Base-by-base conservation (phyloP, 2,797 vertebrate genomes). In the Cichlasoma orientale region DNA sequence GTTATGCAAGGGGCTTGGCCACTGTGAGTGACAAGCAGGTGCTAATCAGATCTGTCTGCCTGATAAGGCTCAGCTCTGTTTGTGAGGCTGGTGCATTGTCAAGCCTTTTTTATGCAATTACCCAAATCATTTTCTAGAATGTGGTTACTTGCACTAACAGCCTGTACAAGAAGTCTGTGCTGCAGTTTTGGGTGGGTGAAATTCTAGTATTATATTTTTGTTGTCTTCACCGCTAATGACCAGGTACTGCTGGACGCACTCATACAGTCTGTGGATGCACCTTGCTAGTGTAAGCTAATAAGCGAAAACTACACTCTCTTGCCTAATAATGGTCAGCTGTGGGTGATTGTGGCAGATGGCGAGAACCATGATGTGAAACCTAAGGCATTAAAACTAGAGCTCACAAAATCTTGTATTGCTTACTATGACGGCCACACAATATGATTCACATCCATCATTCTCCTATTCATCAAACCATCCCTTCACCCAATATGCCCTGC, bases 401-500 rank as follows among this genome's bases (percentile, higher is more conserved):
- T 5, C 18, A 47, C 41, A 72, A 78, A 82, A 68, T 33, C 53
- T 73, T 33, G 3, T 47, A 69, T 19, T 27, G 50, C 21, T 63
- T 36, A 69, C 72, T 74, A 55, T 58, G 13, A 73, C 21, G 68
- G 79, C 55, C 56, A 21, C 21, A 29, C 44, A 57, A 74, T 76
- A 52, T 76, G 69, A 70, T 74, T 82, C 55, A 77, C 77, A 82
- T 75, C 76, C 74, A 82, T 82, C 72, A 77, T 82, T 88, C 74
- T 71, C 11, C 59, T 66, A 23, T 73, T 76, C 80, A 78, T 78
- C 75, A 63, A 87, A 84, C 31, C 29, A 74, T 74, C 72, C 38
- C 31, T 19, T 54, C 63, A 63, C n/a, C 50, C 19, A 72, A 66
- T 41, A 54, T 68, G 69, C 27, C 38, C 57, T 4, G 3, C 53